Conservation (phyloP, 2,797 vertebrate species). For the Tarsius wallacei region DNA sequence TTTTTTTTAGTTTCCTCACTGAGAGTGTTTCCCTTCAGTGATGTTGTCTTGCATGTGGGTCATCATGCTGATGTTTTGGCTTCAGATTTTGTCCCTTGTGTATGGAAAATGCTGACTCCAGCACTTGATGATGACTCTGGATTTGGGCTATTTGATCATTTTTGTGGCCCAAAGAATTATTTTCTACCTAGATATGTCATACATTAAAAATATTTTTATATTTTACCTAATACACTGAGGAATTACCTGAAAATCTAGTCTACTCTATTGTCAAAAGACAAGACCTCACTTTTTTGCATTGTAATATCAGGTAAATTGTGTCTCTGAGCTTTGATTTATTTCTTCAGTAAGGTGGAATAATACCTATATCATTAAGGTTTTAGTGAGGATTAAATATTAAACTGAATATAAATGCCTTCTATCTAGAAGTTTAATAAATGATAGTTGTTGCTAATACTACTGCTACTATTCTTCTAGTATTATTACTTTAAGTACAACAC, state of each 20-base stretch:
- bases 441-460: not conserved
- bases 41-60: not conserved
- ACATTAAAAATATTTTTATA: not conserved
- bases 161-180: not conserved
- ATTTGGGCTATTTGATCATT: constrained; percentile 33
- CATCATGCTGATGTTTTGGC: not conserved
- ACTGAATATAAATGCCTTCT: not conserved
- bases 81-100: not conserved
- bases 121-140: not conserved
- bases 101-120: constrained; percentile 21
- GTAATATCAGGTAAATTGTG: not conserved
- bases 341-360: not conserved
- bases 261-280: not conserved
- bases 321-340: constrained; percentile 28
- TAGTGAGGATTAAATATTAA: constrained; percentile 26
- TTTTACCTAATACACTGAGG: constrained; percentile 18
- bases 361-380: not conserved
- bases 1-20: not conserved
- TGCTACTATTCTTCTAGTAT: not conserved
- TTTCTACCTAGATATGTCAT: constrained; percentile 13
- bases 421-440: not conserved
- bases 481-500: not conserved
- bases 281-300: not conserved
- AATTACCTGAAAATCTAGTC: constrained; percentile 16
- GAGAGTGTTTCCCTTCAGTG: not conserved